A percentile compares a stretch with the other conserved stretches of the same genome.
These are phyloP conservation scores for Diglossa cyanea DNA, from an alignment of 2,797 vertebrate genomes.

Conservation along the genomic window DNA sequence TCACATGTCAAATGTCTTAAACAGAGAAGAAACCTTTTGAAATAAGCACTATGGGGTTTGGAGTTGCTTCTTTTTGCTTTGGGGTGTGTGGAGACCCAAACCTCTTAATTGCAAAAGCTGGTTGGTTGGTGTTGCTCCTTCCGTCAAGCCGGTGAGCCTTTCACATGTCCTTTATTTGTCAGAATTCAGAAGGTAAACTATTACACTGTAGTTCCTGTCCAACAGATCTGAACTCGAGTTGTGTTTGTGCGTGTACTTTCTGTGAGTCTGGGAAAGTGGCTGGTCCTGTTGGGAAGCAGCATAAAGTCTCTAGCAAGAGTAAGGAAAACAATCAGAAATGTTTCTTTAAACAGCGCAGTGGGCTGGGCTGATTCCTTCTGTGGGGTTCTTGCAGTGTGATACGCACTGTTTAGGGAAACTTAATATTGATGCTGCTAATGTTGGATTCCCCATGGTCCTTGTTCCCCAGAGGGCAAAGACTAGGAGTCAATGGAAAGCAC, in stretches of 20 bases:
- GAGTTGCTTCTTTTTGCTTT: background rate
- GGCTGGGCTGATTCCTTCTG: background rate
- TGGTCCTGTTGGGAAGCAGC: background rate
- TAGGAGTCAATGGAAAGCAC: background rate
- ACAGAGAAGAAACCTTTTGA: background rate
- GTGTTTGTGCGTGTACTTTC: background rate
- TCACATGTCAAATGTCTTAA: background rate
- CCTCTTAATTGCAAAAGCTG: background rate
- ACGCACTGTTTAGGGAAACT: background rate
- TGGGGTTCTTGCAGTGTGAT: background rate
- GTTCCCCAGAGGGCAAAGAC: background rate
- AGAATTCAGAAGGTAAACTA: background rate
- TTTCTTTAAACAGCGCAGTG: background rate
- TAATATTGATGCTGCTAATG: background rate
- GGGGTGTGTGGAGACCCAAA: background rate
- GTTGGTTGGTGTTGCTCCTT: background rate
- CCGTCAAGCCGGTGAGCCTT: background rate
- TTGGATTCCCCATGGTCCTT: background rate
- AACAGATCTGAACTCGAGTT: background rate
- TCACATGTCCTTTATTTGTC: background rate
- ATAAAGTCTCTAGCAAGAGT: background rate
- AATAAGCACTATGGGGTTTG: background rate
- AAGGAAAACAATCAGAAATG: background rate
- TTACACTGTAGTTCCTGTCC: background rate
- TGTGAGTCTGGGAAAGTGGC: background rate